phyloP scores from a whole-genome alignment of 2,113 vertebrate species.

The Triplophysa tibetana region DNA sequence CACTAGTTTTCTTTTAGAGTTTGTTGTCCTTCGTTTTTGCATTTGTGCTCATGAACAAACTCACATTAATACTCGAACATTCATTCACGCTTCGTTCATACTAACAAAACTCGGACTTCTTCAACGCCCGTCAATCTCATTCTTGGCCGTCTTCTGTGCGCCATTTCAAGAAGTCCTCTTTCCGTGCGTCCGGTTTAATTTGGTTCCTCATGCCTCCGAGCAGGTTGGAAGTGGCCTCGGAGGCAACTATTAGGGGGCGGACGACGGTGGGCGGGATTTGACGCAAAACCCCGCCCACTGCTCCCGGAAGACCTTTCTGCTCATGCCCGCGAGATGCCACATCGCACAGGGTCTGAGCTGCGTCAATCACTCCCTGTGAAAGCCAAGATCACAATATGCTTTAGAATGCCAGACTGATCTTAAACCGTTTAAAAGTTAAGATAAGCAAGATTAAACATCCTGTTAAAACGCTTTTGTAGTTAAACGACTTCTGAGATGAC shows the following conservation, averaged over 20 bases:
- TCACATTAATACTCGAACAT: not conserved
- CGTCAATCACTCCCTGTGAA: slow-evolving; percentile 86
- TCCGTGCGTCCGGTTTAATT: slow-evolving; percentile 75
- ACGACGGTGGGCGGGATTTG: slow-evolving; percentile 91
- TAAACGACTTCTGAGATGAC: too few species aligned
- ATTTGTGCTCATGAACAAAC: slow-evolving; percentile 49
- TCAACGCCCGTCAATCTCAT: slow-evolving; percentile 60
- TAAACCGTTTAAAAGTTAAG: too few species aligned
- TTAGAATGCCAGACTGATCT: too few species aligned
- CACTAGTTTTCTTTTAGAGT: slow-evolving; percentile 44
- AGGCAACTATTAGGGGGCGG: slow-evolving; percentile 86
- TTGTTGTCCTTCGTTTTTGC: slow-evolving; percentile 56
- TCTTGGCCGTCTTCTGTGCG: slow-evolving; percentile 78
- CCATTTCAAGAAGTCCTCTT: slow-evolving; percentile 77
- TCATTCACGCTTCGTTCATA: slow-evolving; percentile 28
- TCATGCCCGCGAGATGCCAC: slow-evolving; percentile 88
- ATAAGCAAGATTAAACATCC: too few species aligned
- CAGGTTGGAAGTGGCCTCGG: slow-evolving; percentile 88
- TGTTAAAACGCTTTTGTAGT: too few species aligned
- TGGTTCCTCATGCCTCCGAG: slow-evolving; percentile 88
- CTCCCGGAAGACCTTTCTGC: slow-evolving; percentile 89
- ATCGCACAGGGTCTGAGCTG: slow-evolving; percentile 87
- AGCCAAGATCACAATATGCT: not conserved
- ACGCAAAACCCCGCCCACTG: slow-evolving; percentile 88
- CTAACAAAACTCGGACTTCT: slow-evolving; percentile 40